Evolutionary conservation across 2,113 vertebrate species (phyloP).

Genomic region (Eleginops maclovinus): DNA sequence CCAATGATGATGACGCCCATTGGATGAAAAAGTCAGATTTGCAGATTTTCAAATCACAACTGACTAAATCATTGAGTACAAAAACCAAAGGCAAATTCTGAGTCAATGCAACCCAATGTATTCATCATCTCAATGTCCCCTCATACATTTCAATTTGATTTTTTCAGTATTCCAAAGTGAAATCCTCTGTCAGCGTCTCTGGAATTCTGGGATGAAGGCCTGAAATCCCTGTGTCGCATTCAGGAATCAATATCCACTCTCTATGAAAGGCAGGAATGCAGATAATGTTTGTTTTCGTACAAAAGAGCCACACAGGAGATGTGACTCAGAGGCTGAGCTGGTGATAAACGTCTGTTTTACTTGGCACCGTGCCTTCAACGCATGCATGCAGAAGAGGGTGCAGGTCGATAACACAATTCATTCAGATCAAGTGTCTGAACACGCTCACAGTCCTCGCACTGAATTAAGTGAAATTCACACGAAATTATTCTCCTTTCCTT

Average conservation of each 20-base stretch:
- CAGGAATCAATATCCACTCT: constrained; percentile 59
- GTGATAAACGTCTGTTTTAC: constrained; percentile 64
- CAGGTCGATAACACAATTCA: constrained; percentile 17
- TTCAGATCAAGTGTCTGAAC: constrained; percentile 40
- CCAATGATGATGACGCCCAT: not conserved
- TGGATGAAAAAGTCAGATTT: not conserved
- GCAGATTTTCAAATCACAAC: not conserved
- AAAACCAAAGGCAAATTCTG: not conserved
- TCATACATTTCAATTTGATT: constrained; percentile 16
- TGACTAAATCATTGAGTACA: not conserved
- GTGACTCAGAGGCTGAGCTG: constrained; percentile 55
- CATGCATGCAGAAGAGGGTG: constrained; percentile 46
- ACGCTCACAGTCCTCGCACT: not conserved
- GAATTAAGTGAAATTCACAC: constrained; percentile 9
- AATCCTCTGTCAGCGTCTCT: constrained; percentile 18
- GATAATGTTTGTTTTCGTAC: constrained; percentile 60
- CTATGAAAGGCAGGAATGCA: constrained; percentile 63
- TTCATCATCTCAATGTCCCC: not conserved
- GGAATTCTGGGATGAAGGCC: constrained; percentile 38
- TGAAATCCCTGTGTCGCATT: constrained; percentile 30
- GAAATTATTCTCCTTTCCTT: constrained; percentile 31
- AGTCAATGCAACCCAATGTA: constrained; percentile 5
- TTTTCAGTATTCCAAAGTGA: constrained; percentile 8
- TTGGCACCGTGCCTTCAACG: constrained; percentile 58
- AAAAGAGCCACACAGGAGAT: constrained; percentile 58